Base-by-base conservation (phyloP, 2,888 invertebrate species). In the Agonum fuliginosum region DNA sequence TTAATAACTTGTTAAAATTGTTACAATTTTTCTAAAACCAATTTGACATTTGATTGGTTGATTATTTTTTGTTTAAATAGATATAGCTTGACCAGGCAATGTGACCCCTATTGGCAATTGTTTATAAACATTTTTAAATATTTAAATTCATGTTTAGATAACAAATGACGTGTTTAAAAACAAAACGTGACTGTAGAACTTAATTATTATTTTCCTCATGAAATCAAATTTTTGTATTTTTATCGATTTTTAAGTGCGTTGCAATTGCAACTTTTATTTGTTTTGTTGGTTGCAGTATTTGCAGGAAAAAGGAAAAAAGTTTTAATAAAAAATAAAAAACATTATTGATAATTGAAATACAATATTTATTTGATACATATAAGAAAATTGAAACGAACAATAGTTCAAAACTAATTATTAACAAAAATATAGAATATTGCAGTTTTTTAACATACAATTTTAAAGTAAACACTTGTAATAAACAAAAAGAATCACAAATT, bases 361-460 rank as follows among this genome's bases (percentile, higher is more conserved):
- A 37, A 46, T 20, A 75, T 75, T 67, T 75, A 75, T 75, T 74
- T 75, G 75, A 67, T 48, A 75, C 75, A 75, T 75, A 75, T 67
- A 75, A 22, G 27, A 65, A 62, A 22, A 65, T 20, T 67, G 12
- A 54, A 54, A 54, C 54, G 46, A 43, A 62, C 30, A 62, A 62
- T 30, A 54, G 54, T 54, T 54, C 54, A 54, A 54, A 54, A 72
- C 22, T 12, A 22, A 62, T 73, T 41, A 65, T 72, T 62, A 62
- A 73, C 62, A 73, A 43, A 62, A 73, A 58, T 51, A 41, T 46
- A 58, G 27, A 67, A 67, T 70, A 70, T 70, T 70, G 70, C 46
- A 70, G n/a, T 46, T 46, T 0, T 70, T 24, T 14, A 70, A 46
- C 46, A 70, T n/a, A n/a, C n/a, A n/a, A n/a, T 46, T 46, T 67